Evolutionary conservation across 1,140 invertebrate species (phyloP).

Genomic region (Chrysopa pallens): DNA sequence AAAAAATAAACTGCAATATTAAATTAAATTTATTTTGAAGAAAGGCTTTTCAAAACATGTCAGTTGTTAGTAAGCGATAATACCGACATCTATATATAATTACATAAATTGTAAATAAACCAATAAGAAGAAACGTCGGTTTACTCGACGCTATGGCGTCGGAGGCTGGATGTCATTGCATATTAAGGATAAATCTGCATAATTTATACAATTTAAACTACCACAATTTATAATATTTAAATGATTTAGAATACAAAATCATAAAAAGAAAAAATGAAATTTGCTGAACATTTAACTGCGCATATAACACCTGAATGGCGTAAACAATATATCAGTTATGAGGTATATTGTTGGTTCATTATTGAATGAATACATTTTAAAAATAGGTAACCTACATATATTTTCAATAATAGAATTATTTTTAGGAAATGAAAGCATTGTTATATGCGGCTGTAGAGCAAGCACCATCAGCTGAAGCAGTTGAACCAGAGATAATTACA

Average conservation of each 20-base stretch:
- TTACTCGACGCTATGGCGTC: neutral
- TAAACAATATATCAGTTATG: constrained; percentile 97
- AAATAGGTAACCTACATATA: constrained; percentile 4
- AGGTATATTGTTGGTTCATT: constrained; percentile 39
- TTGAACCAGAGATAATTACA: constrained; percentile 72
- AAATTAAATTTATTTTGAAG: too few relatives aligned
- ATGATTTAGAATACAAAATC: neutral
- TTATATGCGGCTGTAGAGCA: constrained; percentile 75
- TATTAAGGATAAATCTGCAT: neutral
- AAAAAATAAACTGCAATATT: too few relatives aligned
- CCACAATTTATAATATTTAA: neutral
- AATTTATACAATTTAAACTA: neutral
- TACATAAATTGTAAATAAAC: neutral
- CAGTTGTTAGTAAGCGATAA: too few relatives aligned
- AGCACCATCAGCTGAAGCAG: constrained; percentile 69
- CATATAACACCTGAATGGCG: constrained; percentile 98
- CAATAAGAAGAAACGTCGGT: neutral
- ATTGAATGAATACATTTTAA: constrained; percentile 3
- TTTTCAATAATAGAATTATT: neutral
- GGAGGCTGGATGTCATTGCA: neutral
- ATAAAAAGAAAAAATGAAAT: constrained; percentile 61
- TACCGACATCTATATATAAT: neutral
- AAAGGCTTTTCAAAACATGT: too few relatives aligned
- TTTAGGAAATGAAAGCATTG: constrained; percentile 82
- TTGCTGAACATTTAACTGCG: constrained; percentile 85